Evolutionary conservation across 2,888 invertebrate genomes (phyloP).

Genomic region (Chelonus formosanus): DNA sequence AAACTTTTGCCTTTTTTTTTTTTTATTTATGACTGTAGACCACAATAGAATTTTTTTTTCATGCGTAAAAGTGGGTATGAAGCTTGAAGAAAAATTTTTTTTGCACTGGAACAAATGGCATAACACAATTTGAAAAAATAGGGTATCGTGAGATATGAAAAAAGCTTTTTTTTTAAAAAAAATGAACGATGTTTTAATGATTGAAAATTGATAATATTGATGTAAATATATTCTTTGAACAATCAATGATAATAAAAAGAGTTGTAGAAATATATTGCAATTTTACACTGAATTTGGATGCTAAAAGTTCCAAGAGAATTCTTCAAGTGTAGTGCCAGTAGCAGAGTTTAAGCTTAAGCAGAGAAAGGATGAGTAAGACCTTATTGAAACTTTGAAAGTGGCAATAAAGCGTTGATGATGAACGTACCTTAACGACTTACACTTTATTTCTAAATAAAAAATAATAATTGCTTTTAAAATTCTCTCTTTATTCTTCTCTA

Average conservation of each 20-base stretch:
- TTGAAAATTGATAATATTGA: too few species aligned
- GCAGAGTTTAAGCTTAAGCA: slow-evolving; percentile 22
- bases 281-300: too few species aligned
- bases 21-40: neutral
- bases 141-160: too few species aligned
- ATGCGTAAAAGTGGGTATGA: neutral
- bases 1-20: neutral
- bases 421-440: slow-evolving; percentile 27
- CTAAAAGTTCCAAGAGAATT: too few species aligned
- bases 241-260: too few species aligned
- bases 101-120: too few species aligned
- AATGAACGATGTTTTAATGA: too few species aligned
- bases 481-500: neutral
- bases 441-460: neutral
- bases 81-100: neutral
- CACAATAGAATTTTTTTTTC: neutral
- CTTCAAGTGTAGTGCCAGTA: slow-evolving; percentile 6
- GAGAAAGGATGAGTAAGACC: slow-evolving; percentile 25
- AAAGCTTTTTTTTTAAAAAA: too few species aligned
- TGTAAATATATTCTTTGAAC: too few species aligned
- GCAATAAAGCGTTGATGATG: slow-evolving; percentile 41
- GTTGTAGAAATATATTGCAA: too few species aligned
- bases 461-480: slow-evolving; percentile 1
- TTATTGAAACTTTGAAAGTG: slow-evolving; percentile 44
- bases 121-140: too few species aligned